Conservation (phyloP, 2,113 vertebrate genomes). For the Crotalus viridis region DNA sequence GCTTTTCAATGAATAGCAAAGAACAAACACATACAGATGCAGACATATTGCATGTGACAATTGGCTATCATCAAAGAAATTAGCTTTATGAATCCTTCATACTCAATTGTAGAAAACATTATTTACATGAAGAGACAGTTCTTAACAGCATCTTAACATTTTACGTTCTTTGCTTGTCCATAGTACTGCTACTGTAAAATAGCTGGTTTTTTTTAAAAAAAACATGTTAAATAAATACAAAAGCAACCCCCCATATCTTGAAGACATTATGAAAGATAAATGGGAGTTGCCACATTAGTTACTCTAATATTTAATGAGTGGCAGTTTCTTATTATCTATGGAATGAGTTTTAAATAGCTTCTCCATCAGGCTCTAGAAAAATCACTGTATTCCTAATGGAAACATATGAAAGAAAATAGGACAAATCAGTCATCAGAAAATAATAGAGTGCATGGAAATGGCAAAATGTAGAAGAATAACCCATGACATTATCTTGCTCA, state of each 20-base stretch:
- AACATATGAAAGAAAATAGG: not conserved
- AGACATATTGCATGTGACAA: not conserved
- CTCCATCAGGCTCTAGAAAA: not conserved
- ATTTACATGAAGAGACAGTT: not conserved
- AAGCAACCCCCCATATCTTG: not conserved
- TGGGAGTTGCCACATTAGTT: not conserved
- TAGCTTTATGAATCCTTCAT: not conserved
- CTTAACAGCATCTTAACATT: not conserved
- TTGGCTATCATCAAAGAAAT: not conserved
- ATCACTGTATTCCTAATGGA: not conserved
- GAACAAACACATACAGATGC: not conserved
- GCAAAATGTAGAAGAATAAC: not conserved
- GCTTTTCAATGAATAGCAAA: not conserved
- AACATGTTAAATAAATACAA: not conserved
- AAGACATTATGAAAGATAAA: not conserved
- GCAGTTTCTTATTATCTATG: not conserved
- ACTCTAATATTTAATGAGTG: not conserved
- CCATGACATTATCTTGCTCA: not conserved
- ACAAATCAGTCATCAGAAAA: slow-evolving; percentile 1
- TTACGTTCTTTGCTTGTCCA: not conserved
- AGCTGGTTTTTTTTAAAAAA: not conserved
- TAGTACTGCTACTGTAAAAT: not conserved
- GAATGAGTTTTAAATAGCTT: slow-evolving; percentile 10
- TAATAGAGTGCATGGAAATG: not conserved
- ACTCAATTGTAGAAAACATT: not conserved